phyloP scores from a whole-genome alignment of 1,140 invertebrate species.

The Agraylea sexmaculata region DNA sequence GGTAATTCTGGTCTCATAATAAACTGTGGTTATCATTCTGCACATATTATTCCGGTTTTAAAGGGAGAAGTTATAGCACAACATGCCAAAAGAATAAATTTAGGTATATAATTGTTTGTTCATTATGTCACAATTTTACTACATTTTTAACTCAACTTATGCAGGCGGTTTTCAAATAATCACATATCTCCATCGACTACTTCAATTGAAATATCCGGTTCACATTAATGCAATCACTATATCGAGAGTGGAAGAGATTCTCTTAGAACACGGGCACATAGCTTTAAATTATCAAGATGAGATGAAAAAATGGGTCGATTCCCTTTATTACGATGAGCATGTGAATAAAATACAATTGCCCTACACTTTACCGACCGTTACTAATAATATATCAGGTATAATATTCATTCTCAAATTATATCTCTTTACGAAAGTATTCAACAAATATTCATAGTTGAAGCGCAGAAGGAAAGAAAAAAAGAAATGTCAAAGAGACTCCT shows the following conservation, averaged over 20 bases:
- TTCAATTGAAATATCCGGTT: conserved; percentile 88
- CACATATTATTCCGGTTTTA: conserved; percentile 76
- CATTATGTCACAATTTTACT: too few species aligned
- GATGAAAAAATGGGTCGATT: conserved; percentile 65
- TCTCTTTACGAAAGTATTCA: conserved; percentile 1
- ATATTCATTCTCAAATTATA: conserved; percentile 2
- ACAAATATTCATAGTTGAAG: conserved; percentile 46
- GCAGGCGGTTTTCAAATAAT: conserved; percentile 72
- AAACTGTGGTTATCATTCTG: conserved; percentile 77
- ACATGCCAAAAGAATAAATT: conserved; percentile 69
- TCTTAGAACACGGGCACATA: conserved; percentile 69
- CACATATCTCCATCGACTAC: conserved; percentile 74
- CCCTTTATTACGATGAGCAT: conserved; percentile 73
- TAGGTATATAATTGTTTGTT: conserved; percentile 43
- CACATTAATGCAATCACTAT: conserved; percentile 79
- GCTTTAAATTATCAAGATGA: conserved; percentile 69
- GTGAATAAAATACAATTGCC: conserved; percentile 78
- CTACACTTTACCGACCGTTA: conserved; percentile 47
- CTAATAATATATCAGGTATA: conserved; percentile 40
- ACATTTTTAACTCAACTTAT: too few species aligned
- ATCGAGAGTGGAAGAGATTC: conserved; percentile 74
- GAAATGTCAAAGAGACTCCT: conserved; percentile 69
- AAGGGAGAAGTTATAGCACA: conserved; percentile 55
- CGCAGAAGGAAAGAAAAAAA: conserved; percentile 73
- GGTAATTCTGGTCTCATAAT: conserved; percentile 61